Base-by-base conservation (phyloP, 2,113 vertebrate genomes). In the Ciconia boyciana region DNA sequence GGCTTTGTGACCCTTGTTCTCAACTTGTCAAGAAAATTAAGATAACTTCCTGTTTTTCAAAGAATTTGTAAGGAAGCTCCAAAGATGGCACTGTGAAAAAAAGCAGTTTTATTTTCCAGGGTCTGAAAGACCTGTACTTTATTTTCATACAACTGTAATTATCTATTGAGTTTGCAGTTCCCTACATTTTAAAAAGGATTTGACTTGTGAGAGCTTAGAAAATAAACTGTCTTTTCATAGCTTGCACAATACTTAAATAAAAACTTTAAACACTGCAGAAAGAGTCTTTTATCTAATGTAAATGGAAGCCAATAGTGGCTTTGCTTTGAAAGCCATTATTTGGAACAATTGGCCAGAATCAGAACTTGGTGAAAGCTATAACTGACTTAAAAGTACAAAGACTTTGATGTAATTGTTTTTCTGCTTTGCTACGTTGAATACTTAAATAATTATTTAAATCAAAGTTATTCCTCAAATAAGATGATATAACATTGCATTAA, bases 121-220 rank as follows among this genome's bases (percentile, higher is more conserved):
- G 32, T 74, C 36, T 84, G 34, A 93, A 95, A 91, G 58, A 95
- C 32, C 24, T 75, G 20, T 32, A 55, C 16, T 95, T 96, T 78
- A 49, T 86, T 70, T 87, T 94, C n/a, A 95, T 15, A 74, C 19
- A 92, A n/a, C 16, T 61, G 44, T 85, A 94, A 65, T 90, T 92
- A 79, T 87, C 75, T 94, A 61, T 25, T 92, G 24, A 57, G 39
- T 87, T 87, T 94, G 19, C 16, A 71, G 11, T 52, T 90, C 61
- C 28, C 60, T 84, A 34, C 13, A 75, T 90, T 95, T 85, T 92
- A 58, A 96, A 85, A 87, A 58, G 18, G 39, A 91, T 31, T 68
- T 18, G 10, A 89, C 84, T 28, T 58, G 19, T 52, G 14, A 68
- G 6, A 81, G 89, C 13, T 52, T 78, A 68, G 26, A 41, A 94